These are phyloP conservation scores for Drosophila willistoni DNA, from an alignment of 1,140 invertebrate species.

Conservation along the genomic window DNA sequence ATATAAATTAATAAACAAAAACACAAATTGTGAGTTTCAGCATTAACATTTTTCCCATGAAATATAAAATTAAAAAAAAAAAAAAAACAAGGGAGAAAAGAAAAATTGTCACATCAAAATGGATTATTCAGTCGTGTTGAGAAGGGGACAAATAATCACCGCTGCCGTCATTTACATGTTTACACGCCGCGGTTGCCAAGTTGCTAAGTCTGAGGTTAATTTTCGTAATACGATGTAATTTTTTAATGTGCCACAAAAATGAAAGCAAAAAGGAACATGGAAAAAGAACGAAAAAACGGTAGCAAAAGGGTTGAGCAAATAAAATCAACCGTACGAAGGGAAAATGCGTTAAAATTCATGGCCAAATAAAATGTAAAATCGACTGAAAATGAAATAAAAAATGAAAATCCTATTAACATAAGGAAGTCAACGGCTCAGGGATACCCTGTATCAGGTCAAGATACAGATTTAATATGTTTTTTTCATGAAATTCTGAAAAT, in stretches of 20 bases:
- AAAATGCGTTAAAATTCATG: slow-evolving; percentile 61
- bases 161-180: slow-evolving; percentile 47
- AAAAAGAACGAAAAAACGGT: slow-evolving; percentile 9
- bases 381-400: slow-evolving; percentile 23
- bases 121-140: slow-evolving; percentile 8
- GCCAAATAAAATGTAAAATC: slow-evolving; percentile 44
- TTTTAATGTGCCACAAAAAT: slow-evolving; percentile 64
- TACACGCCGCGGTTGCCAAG: slow-evolving; percentile 11
- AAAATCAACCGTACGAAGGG: slow-evolving; percentile 50
- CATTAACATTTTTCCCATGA: neutral
- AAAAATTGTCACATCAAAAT: slow-evolving; percentile 23
- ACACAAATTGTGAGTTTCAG: neutral
- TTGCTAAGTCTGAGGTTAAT: slow-evolving; percentile 65
- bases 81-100: neutral
- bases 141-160: slow-evolving; percentile 27
- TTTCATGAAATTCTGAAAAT: too few relatives aligned
- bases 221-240: slow-evolving; percentile 62
- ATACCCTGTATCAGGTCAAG: neutral
- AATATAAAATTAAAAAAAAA: neutral
- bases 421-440: neutral
- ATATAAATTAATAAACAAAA: slow-evolving; percentile 5
- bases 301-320: slow-evolving; percentile 42
- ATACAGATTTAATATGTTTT: too few relatives aligned
- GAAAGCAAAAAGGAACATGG: neutral
- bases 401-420: neutral